Percentiles rank a stretch among this genome's conserved stretches.
phyloP scores from a whole-genome alignment of 2,113 vertebrate species.

The Meriones unguiculatus region DNA sequence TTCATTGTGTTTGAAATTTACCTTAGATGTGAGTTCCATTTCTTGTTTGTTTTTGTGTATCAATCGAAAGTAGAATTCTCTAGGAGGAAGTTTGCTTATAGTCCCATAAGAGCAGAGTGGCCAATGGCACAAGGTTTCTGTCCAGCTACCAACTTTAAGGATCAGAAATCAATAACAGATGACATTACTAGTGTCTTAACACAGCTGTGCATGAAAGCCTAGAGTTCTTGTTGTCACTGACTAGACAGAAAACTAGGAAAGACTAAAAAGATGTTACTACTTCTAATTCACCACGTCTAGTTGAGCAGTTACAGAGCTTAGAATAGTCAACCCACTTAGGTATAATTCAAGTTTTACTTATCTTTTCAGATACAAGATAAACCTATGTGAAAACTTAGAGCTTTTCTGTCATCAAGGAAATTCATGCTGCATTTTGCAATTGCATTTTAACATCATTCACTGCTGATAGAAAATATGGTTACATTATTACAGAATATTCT shows the following conservation, averaged over 20 bases:
- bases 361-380: slow-evolving; percentile 12
- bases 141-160: neutral
- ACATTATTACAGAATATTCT: neutral
- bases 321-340: slow-evolving; percentile 21
- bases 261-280: neutral
- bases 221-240: slow-evolving; percentile 14
- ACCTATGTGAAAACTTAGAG: neutral
- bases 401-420: slow-evolving; percentile 9
- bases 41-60: neutral
- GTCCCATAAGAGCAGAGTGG: neutral
- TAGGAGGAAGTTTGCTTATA: neutral
- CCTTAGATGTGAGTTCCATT: neutral
- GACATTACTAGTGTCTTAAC: neutral
- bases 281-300: neutral
- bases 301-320: neutral
- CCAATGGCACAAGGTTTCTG: neutral
- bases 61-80: neutral
- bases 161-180: neutral
- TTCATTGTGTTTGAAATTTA: neutral
- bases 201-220: neutral
- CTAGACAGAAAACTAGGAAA: slow-evolving; percentile 6
- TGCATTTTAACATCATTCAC: neutral
- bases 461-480: neutral
- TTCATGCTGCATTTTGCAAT: neutral
- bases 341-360: slow-evolving; percentile 19